A percentile compares a stretch with the other conserved stretches of the same genome.
phyloP scores from a whole-genome alignment of 2,888 invertebrate genomes.

The Parascotia fuliginaria region DNA sequence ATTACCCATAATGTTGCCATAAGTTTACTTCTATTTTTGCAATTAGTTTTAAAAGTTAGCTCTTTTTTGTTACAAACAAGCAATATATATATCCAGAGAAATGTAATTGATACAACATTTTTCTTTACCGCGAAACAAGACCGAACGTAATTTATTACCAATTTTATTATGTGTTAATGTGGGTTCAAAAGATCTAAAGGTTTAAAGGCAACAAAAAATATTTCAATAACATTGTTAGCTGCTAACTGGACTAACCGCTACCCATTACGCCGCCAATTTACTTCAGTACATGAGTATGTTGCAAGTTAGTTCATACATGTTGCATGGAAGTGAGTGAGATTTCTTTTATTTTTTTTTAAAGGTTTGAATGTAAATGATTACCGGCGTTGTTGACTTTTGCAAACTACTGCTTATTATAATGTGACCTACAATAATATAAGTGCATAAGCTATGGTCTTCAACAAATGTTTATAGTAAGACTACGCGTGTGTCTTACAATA shows the following conservation, averaged over 20 bases:
- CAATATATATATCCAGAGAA: not conserved
- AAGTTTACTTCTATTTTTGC: not conserved
- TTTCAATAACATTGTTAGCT: slow-evolving; percentile 48
- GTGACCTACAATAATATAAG: too few relatives aligned
- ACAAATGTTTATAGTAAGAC: too few relatives aligned
- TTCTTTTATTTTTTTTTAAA: too few relatives aligned
- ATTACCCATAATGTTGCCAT: too few relatives aligned
- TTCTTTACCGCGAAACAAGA: slow-evolving; percentile 15
- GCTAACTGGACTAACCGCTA: slow-evolving; percentile 46
- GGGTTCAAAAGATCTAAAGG: slow-evolving; percentile 30
- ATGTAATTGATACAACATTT: slow-evolving; percentile 16
- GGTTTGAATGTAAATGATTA: too few relatives aligned
- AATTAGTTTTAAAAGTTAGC: not conserved
- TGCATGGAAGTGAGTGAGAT: too few relatives aligned
- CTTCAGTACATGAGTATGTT: slow-evolving; percentile 36
- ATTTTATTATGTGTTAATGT: slow-evolving; percentile 41
- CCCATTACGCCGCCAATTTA: slow-evolving; percentile 47
- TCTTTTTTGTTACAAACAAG: not conserved
- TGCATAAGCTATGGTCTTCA: too few relatives aligned
- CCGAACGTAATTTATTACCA: slow-evolving; percentile 18
- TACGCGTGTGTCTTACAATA: too few relatives aligned
- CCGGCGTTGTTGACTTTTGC: too few relatives aligned
- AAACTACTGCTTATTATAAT: too few relatives aligned
- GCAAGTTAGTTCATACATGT: too few relatives aligned
- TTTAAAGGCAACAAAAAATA: slow-evolving; percentile 38